Evolutionary conservation across 2,113 vertebrate species (phyloP).

Genomic region (Tyto alba): DNA sequence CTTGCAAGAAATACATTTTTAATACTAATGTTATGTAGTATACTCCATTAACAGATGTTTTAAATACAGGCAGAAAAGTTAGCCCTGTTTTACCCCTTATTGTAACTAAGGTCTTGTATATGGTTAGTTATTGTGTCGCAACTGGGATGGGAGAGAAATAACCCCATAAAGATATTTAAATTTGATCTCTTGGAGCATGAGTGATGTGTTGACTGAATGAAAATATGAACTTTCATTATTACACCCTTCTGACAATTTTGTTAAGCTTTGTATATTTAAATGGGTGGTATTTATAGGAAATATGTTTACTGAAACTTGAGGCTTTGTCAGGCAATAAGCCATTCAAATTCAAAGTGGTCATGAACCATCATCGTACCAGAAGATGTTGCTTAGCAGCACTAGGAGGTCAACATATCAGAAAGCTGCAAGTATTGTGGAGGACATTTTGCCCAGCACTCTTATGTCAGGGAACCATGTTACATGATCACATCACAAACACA

Average conservation of each 20-base stretch:
- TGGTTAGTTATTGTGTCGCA: not conserved
- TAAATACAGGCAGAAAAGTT: not conserved
- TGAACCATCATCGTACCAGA: not conserved
- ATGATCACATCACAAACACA: not conserved
- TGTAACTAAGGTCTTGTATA: not conserved
- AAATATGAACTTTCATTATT: not conserved
- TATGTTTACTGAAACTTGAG: not conserved
- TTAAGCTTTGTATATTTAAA: not conserved
- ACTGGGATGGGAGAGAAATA: not conserved
- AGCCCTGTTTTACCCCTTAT: not conserved
- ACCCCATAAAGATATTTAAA: not conserved
- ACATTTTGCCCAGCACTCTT: not conserved
- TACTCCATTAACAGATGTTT: not conserved
- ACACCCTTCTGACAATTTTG: not conserved
- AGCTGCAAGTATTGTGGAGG: not conserved
- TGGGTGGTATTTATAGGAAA: not conserved
- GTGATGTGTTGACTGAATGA: not conserved
- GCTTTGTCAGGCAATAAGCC: not conserved
- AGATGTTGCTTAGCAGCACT: not conserved
- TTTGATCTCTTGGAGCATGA: not conserved
- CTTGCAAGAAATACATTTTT: not conserved
- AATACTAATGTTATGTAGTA: not conserved
- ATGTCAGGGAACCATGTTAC: not conserved
- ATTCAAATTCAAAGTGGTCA: not conserved
- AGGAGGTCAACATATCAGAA: not conserved